Conservation (phyloP, 2,888 invertebrate genomes). For the Agrochola litura region DNA sequence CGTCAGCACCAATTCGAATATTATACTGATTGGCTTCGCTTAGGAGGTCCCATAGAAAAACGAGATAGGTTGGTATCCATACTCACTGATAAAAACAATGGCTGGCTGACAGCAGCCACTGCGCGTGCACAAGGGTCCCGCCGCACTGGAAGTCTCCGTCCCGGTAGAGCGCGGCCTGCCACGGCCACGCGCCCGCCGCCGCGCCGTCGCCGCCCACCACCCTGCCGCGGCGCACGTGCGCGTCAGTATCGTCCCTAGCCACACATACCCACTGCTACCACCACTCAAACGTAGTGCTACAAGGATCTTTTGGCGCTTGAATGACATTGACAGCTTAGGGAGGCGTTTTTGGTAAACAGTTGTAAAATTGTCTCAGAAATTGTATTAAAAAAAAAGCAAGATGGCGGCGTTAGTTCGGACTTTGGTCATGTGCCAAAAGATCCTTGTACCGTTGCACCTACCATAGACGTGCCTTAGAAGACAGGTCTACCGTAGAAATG, state of each 20-base stretch:
- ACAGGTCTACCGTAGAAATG: conserved; percentile 7
- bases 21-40: too few relatives aligned
- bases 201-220: conserved; percentile 95
- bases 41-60: neutral
- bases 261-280: conserved; percentile 42
- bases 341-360: neutral
- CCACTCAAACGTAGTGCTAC: conserved; percentile 27
- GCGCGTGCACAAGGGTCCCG: conserved; percentile 92
- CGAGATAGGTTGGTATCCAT: neutral
- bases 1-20: neutral
- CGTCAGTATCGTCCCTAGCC: conserved; percentile 76
- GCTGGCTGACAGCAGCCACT: conserved; percentile 95
- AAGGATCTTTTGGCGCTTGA: conserved; percentile 6
- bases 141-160: conserved; percentile 96
- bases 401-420: neutral
- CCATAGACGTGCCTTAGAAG: conserved; percentile 9
- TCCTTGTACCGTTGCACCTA: conserved; percentile 8
- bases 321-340: neutral
- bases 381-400: neutral
- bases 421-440: neutral
- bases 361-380: neutral
- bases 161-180: conserved; percentile 96
- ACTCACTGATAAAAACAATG: conserved; percentile 95
- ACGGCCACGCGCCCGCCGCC: conserved; percentile 95
- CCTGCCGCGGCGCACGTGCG: conserved; percentile 90